Evolutionary conservation across 2,113 vertebrate genomes (phyloP).

Genomic region (Vimba vimba): DNA sequence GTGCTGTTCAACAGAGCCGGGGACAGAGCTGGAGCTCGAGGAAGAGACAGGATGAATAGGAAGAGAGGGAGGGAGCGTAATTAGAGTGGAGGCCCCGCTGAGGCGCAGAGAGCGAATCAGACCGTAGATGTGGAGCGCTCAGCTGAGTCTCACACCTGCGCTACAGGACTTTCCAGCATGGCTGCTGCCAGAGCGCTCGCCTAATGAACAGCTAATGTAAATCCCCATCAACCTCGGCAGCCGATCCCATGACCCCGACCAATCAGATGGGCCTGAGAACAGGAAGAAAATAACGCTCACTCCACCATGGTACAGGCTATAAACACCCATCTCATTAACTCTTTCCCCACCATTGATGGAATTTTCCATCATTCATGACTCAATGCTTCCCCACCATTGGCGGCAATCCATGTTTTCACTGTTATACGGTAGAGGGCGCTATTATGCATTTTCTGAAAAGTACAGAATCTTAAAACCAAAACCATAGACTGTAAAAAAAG

Average conservation of each 20-base stretch:
- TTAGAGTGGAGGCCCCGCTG: constrained; percentile 57
- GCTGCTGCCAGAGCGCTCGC: not conserved
- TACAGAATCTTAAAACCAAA: too few relatives aligned
- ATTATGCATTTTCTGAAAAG: too few relatives aligned
- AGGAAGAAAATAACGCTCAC: not conserved
- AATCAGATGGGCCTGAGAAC: constrained; percentile 19
- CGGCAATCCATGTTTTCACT: too few relatives aligned
- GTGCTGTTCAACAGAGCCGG: constrained; percentile 54
- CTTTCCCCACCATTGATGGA: too few relatives aligned
- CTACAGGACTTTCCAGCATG: constrained; percentile 27
- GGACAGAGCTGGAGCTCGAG: constrained; percentile 50
- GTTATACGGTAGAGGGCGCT: too few relatives aligned
- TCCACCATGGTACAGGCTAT: not conserved
- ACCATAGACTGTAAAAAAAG: too few relatives aligned
- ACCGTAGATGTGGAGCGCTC: constrained; percentile 36
- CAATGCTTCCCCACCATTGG: too few relatives aligned
- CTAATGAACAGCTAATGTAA: constrained; percentile 42
- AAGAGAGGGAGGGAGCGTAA: constrained; percentile 56
- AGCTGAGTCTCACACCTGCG: constrained; percentile 33
- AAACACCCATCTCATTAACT: not conserved
- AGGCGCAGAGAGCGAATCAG: constrained; percentile 57
- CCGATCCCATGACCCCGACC: constrained; percentile 5
- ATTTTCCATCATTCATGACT: too few relatives aligned
- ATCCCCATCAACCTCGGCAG: constrained; percentile 17
- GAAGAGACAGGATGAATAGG: constrained; percentile 42